Evolutionary conservation across 2,797 vertebrate genomes (phyloP).

Genomic region (Danio albolineatus): DNA sequence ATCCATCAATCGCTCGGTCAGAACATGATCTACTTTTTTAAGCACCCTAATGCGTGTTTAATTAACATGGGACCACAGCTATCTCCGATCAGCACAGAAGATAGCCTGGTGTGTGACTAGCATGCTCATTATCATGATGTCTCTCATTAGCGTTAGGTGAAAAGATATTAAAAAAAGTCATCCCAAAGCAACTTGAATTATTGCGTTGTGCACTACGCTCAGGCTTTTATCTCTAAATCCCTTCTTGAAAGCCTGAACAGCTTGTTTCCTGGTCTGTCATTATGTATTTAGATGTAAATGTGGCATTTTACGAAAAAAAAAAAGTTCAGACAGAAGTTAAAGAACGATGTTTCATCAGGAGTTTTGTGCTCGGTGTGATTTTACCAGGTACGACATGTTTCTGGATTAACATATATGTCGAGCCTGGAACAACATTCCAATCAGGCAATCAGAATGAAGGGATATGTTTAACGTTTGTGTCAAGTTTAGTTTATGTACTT

Average conservation of each 20-base stretch:
- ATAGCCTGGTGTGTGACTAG: not conserved
- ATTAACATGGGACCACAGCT: not conserved
- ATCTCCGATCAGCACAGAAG: not conserved
- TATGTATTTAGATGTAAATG: not conserved
- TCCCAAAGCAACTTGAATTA: not conserved
- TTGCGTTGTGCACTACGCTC: not conserved
- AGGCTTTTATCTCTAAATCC: not conserved
- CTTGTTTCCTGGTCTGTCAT: not conserved
- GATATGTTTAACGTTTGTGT: too few relatives aligned
- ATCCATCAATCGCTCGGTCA: not conserved
- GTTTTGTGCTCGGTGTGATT: too few relatives aligned
- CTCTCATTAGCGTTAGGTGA: not conserved
- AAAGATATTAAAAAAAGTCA: not conserved
- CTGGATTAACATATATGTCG: too few relatives aligned
- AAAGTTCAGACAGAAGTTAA: not conserved
- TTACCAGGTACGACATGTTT: too few relatives aligned
- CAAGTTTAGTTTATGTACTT: too few relatives aligned
- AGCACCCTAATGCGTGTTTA: not conserved
- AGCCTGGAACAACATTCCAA: too few relatives aligned
- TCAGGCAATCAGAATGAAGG: too few relatives aligned
- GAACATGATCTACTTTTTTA: not conserved
- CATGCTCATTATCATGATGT: conserved; percentile 1
- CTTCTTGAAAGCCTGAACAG: not conserved
- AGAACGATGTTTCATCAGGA: not conserved
- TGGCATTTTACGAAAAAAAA: not conserved